Evolutionary conservation across 1,140 invertebrate species (phyloP), one percentile per base, ranked within the genome.

Genomic region (Arion vulgaris): DNA sequence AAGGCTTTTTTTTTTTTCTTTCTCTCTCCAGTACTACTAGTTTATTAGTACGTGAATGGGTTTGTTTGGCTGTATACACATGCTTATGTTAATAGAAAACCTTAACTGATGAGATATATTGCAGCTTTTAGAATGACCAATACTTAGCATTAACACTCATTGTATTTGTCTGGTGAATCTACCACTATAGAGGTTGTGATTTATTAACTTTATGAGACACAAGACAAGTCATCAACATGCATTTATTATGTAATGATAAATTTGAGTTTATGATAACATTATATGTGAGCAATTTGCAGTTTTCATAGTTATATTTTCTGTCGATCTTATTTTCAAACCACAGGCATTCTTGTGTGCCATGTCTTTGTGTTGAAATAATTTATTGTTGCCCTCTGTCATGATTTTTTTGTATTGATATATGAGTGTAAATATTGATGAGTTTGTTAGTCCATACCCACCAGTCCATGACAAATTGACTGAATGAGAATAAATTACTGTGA

Each of bases 391-490:
- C 11, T 66, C 9, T 66, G 28, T 11, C 17, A 66, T 57, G 9
- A 23, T 23, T 57, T 57, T 11, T 66, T 66, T 66, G 62, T 66
- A n/a, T 66, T n/a, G 62, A n/a, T n/a, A n/a, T 66, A 66, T 32
- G 28, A 28, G 17, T 66, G 62, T 66, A 66, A 23, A 66, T 66
- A 66, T 66, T 66, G 2, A 66, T 32, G 28, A 66, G n/a, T 32
- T 66, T 32, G 1, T 32, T 32, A 34, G 62, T 34, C 28, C 62
- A 66, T 66, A 34, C 62, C 2, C 11, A 66, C 32, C 28, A 28
- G 7, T 32, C 62, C 62, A 66, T 66, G 62, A 66, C 62, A 66
- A 66, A 66, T 57, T n/a, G 26, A 34, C 62, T 23, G 62, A 66
- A 28, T 66, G 28, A 66, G 17, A 66, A 66, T 34, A 66, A 66